phyloP scores from a whole-genome alignment of 2,888 invertebrate species.

The Elegia similella region DNA sequence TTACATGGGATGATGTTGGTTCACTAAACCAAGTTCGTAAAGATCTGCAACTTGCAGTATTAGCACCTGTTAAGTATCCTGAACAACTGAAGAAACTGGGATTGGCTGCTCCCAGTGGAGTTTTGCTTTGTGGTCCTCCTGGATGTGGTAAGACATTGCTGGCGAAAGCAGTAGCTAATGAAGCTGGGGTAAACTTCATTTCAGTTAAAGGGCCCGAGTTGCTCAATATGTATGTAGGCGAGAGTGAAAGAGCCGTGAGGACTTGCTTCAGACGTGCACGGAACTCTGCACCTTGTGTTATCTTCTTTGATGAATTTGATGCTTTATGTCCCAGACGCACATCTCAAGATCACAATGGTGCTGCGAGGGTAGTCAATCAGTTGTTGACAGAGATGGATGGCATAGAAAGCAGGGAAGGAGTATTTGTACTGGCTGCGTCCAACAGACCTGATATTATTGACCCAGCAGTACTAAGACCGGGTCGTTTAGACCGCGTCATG shows the following conservation, averaged over 20 bases:
- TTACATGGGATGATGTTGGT: conserved; percentile 98
- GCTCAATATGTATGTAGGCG: conserved; percentile 99
- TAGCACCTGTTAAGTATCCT: conserved; percentile 95
- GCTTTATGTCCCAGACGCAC: conserved; percentile 95
- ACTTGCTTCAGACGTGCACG: conserved; percentile 96
- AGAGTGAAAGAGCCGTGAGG: conserved; percentile 98
- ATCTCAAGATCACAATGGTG: conserved; percentile 86
- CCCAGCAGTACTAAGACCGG: conserved; percentile 94
- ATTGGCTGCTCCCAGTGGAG: conserved; percentile 91
- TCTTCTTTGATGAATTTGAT: conserved; percentile 99
- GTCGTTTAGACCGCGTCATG: conserved; percentile 93
- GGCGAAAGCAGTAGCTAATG: conserved; percentile 99
- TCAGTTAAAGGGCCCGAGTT: conserved; percentile 99
- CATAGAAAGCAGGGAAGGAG: conserved; percentile 93
- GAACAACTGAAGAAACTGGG: conserved; percentile 90
- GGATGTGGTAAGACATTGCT: conserved; percentile 98
- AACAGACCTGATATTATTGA: conserved; percentile 98
- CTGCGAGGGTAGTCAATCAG: conserved; percentile 96
- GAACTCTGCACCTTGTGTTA: conserved; percentile 98
- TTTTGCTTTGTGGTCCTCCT: conserved; percentile 97
- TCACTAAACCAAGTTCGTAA: conserved; percentile 93
- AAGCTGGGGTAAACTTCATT: conserved; percentile 99
- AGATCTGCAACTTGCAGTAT: conserved; percentile 93
- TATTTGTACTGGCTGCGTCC: conserved; percentile 97
- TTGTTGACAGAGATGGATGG: conserved; percentile 99